phyloP scores from a whole-genome alignment of 1,140 invertebrate genomes.

The Batillaria attramentaria region DNA sequence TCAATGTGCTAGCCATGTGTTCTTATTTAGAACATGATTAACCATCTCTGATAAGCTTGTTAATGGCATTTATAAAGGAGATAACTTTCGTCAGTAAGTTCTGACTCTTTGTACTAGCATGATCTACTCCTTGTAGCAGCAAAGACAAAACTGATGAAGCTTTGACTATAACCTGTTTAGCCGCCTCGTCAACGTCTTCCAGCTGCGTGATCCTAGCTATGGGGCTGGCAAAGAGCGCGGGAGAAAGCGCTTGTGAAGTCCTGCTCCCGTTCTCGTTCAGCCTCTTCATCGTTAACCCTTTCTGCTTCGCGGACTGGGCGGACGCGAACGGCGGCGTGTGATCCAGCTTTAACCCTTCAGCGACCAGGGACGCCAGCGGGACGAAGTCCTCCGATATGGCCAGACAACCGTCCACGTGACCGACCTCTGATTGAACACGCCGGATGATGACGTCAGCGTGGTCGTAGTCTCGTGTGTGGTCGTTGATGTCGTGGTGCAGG shows the following conservation, averaged over 20 bases:
- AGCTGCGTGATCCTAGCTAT: background rate
- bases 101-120: no score
- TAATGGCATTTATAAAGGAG: no score
- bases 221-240: constrained; percentile 2
- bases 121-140: background rate
- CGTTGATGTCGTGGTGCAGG: constrained; percentile 28
- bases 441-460: constrained; percentile 28
- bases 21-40: no score
- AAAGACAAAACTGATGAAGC: background rate
- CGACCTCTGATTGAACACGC: background rate
- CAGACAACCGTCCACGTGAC: constrained; percentile 29
- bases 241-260: constrained; percentile 49
- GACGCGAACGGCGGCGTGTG: constrained; percentile 15
- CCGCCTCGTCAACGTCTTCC: background rate
- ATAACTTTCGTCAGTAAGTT: background rate
- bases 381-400: constrained; percentile 35
- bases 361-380: constrained; percentile 11
- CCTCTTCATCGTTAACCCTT: constrained; percentile 43
- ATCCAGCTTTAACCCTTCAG: background rate
- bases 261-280: constrained; percentile 28
- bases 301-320: constrained; percentile 48
- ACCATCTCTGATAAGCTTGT: no score
- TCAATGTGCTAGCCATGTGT: background rate
- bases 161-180: background rate
- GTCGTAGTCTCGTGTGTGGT: constrained; percentile 33